Evolutionary conservation across 2,797 vertebrate genomes (phyloP), one percentile per base, ranked within the genome.

Genomic region (Coracias cyanogaster): DNA sequence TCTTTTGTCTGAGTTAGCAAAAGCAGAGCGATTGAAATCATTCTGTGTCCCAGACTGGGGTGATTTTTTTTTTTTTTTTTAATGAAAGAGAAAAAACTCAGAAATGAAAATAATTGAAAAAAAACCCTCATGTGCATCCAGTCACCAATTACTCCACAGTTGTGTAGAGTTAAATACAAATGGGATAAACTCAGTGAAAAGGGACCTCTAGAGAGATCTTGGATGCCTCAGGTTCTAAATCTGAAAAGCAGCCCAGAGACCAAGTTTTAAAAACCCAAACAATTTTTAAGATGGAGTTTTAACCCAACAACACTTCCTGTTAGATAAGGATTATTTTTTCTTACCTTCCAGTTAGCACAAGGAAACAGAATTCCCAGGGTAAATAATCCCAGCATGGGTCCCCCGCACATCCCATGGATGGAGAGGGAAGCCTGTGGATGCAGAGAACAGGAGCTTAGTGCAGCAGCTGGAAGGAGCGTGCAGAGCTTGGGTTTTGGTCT

Each of bases 351-450:
- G 89, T 98, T 99, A 82, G 97, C 97, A 74, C 98, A 99, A 62
- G 99, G 99, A 93, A 99, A 99, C 73, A 99, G 8, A 67, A 99
- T 98, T 78, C 99, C 99, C 62, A 99, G 89, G 13, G 98, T 98
- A 93, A 99, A 99, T 60, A 99, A 93, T 7, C 99, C 99, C 62
- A 99, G 95, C 98, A 99, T 98, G 3, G 99, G 99, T 6, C 99
- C 99, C 6, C 99, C 99, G 10, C 98, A 99, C 98, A 99, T 99
- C 29, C 99, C 99, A 0, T 98, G 99, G 81, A 99, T 99, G 81
- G 98, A 99, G 62, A 99, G 98, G 11, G 99, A 97, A 67, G 98
- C 98, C 99, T 99, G 94, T 57, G 35, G 64, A 46, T 49, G 37
- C 26, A 94, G 93, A 96, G 29, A 14, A 37, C 17, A 31, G 20